Base-by-base conservation (phyloP, 2,113 vertebrate species). In the Sebastes schlegelii region DNA sequence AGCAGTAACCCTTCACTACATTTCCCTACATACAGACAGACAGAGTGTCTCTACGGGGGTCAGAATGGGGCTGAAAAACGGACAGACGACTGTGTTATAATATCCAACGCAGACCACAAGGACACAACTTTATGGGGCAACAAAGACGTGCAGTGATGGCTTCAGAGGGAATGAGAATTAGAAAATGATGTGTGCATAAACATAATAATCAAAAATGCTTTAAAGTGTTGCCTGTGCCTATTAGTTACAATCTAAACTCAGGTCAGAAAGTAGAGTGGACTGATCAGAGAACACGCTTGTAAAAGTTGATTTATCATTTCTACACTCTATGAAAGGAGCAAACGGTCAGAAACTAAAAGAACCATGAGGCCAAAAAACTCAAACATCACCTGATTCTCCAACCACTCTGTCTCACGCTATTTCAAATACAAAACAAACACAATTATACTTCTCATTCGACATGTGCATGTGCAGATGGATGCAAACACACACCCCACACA, bases 1-100 rank as follows among this genome's bases (percentile, higher is more conserved):
- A 86, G 76, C 52, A 40, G 87, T 51, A 84, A 84, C 68, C 86
- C 75, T 71, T 80, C 70, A 63, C 70, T 79, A 46, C 66, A 55
- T 62, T 57, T 66, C 69, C 19, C 3, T 26, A 26, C 63, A 80
- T 10, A 51, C 14, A 17, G 16, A 87, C 60, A 57, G 21, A 87
- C 55, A 57, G 9, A 34, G 51, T 17, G 52, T 65, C 17, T 7
- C 58, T 10, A 1, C 12, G 11, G 34, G 74, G 60, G 48, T 46
- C 34, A 49, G 9, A 57, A 67, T 10, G 43, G 6, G 6, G 14
- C 8, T 3, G 4, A 40, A 64, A 83, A 46, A 5, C 4, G 10
- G 5, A 70, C 5, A 17, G 45, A 73, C 1, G 2, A 51, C 21
- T 6, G 40, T 13, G 40, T 19, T 62, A 4, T 62, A 54, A 69